Conservation (phyloP, 2,797 vertebrate species). For the Lagocephalus sceleratus region DNA sequence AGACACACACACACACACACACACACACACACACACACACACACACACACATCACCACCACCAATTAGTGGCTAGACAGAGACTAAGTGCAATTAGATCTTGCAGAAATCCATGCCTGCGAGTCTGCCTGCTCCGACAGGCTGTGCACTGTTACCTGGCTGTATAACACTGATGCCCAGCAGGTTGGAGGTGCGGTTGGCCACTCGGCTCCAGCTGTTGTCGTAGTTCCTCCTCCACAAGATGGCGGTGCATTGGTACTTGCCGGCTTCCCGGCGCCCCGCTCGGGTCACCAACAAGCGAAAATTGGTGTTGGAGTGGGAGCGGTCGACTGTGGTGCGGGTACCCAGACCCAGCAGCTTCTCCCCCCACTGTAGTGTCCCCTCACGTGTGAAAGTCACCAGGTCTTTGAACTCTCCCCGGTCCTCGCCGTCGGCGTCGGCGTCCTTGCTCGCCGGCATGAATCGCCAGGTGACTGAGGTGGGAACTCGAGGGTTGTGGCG, state of each 20-base stretch:
- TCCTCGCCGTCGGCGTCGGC: conserved; percentile 12
- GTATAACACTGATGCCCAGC: conserved; percentile 90
- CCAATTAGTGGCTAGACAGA: conserved; percentile 67
- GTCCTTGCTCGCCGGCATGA: conserved; percentile 79
- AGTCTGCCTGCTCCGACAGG: too few relatives aligned
- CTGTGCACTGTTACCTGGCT: conserved; percentile 80
- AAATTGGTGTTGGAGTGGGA: conserved; percentile 92
- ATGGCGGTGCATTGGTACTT: conserved; percentile 93
- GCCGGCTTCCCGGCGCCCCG: conserved; percentile 89
- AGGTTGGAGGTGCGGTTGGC: conserved; percentile 93
- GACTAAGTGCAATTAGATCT: conserved; percentile 67
- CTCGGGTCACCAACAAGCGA: conserved; percentile 88
- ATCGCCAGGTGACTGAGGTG: conserved; percentile 91
- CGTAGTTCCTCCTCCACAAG: conserved; percentile 89
- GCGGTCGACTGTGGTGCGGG: conserved; percentile 90
- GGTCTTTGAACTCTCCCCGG: conserved; percentile 80
- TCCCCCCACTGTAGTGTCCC: conserved; percentile 95
- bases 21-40: conserved; percentile 25
- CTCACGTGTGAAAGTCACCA: conserved; percentile 92
- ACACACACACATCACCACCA: not conserved
- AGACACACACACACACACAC: conserved; percentile 29
- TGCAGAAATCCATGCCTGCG: conserved; percentile 44
- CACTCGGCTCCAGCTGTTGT: conserved; percentile 87
- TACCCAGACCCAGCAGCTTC: conserved; percentile 80
- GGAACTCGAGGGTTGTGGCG: conserved; percentile 88